Conservation (phyloP, 2,797 vertebrate species). For the Ambastaia sidthimunki region DNA sequence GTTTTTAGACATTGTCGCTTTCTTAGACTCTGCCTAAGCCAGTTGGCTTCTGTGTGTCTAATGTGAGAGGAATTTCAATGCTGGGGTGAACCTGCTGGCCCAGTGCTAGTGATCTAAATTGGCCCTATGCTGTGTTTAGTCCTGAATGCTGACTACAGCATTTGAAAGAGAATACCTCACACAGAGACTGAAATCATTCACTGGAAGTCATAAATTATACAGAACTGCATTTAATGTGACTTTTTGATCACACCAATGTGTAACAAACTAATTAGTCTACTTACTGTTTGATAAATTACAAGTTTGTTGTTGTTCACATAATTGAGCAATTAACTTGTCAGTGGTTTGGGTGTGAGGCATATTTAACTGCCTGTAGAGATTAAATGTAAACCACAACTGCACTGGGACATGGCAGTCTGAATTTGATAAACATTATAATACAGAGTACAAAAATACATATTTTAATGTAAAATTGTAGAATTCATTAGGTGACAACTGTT, state of each 20-base stretch:
- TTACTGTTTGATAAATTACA: conserved; percentile 45
- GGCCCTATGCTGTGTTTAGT: conserved; percentile 52
- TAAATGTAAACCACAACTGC: neutral
- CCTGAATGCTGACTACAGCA: conserved; percentile 57
- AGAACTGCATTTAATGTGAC: conserved; percentile 49
- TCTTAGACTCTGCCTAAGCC: conserved; percentile 71
- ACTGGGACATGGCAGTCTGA: conserved; percentile 31
- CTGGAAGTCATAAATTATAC: conserved; percentile 44
- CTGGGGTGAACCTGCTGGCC: conserved; percentile 65
- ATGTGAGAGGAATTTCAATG: conserved; percentile 65
- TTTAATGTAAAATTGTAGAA: neutral
- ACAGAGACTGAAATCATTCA: conserved; percentile 60
- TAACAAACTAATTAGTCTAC: conserved; percentile 29
- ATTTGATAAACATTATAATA: conserved; percentile 38
- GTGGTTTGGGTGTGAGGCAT: neutral
- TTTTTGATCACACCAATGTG: conserved; percentile 15
- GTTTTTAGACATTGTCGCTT: conserved; percentile 69
- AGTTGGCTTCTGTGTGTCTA: conserved; percentile 65
- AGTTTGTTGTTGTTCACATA: conserved; percentile 42
- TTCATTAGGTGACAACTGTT: neutral
- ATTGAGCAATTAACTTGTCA: conserved; percentile 42
- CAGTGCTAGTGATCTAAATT: conserved; percentile 67
- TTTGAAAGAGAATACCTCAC: conserved; percentile 60
- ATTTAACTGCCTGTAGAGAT: conserved; percentile 29
- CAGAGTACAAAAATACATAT: conserved; percentile 20